These are phyloP conservation scores for Sparus aurata DNA, from an alignment of 2,797 vertebrate species.

Conservation along the genomic window DNA sequence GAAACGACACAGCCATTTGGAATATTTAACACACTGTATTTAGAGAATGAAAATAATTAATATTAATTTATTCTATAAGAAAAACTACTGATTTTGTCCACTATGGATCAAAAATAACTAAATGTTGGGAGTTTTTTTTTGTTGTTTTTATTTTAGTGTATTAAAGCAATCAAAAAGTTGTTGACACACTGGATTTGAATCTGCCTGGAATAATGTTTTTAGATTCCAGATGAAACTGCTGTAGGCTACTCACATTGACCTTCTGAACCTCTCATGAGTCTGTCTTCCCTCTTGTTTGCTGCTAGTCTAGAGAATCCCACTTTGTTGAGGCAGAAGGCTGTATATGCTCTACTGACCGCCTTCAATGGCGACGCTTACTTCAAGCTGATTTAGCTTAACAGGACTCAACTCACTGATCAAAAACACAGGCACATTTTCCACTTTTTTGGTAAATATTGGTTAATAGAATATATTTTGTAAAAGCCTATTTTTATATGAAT, in stretches of 20 bases:
- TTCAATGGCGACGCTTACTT: slow-evolving; percentile 68
- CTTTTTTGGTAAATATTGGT: slow-evolving; percentile 89
- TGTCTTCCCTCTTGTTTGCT: slow-evolving; percentile 89
- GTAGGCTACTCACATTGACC: slow-evolving; percentile 77
- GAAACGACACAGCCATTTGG: slow-evolving; percentile 82
- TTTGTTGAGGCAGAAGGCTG: slow-evolving; percentile 73
- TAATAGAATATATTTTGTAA: slow-evolving; percentile 98
- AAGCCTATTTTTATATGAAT: slow-evolving; percentile 99
- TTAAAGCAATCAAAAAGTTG: slow-evolving; percentile 62
- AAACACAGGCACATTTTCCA: slow-evolving; percentile 87
- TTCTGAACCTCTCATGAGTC: slow-evolving; percentile 82
- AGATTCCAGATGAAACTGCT: slow-evolving; percentile 74
- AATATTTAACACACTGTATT: slow-evolving; percentile 98
- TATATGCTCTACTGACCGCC: slow-evolving; percentile 62
- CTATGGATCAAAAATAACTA: slow-evolving; percentile 85
- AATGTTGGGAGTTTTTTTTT: slow-evolving; percentile 72
- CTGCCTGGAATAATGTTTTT: slow-evolving; percentile 75
- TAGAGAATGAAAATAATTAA: slow-evolving; percentile 91
- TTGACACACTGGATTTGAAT: slow-evolving; percentile 85
- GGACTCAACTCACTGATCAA: slow-evolving; percentile 65
- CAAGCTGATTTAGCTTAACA: slow-evolving; percentile 69
- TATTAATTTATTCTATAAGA: slow-evolving; percentile 98
- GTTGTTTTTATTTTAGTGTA: slow-evolving; percentile 44
- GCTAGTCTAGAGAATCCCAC: slow-evolving; percentile 92
- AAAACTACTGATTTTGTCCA: slow-evolving; percentile 85